Percentiles rank a stretch among this genome's conserved stretches.
phyloP scores from a whole-genome alignment of 2,113 vertebrate genomes.

The Elgaria multicarinata region DNA sequence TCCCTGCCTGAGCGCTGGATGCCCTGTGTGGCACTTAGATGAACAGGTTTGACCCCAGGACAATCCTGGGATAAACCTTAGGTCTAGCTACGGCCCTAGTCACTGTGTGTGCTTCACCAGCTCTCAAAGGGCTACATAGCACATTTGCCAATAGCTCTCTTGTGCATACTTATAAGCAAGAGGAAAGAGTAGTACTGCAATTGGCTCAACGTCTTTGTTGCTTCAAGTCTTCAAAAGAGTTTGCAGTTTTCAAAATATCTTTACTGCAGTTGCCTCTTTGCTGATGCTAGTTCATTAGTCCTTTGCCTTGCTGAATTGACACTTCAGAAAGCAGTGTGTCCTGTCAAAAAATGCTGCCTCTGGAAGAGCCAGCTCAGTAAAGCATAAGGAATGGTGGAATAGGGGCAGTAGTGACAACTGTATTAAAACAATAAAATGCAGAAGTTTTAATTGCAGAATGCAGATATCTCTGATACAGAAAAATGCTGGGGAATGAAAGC shows the following conservation, averaged over 20 bases:
- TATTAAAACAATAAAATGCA: not conserved
- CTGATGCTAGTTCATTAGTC: constrained; percentile 41
- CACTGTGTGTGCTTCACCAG: not conserved
- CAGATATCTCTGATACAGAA: not conserved
- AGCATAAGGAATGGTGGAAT: constrained; percentile 3
- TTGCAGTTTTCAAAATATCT: constrained; percentile 32
- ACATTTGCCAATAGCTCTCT: not conserved
- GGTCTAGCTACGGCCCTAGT: too few relatives aligned
- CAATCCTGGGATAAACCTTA: too few relatives aligned
- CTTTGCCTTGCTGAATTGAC: constrained; percentile 39
- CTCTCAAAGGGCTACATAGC: not conserved
- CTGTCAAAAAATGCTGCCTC: constrained; percentile 31
- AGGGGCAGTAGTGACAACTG: not conserved
- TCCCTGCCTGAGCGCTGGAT: too few relatives aligned
- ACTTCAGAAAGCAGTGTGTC: constrained; percentile 20
- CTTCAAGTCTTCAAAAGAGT: constrained; percentile 18
- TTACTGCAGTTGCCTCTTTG: constrained; percentile 30
- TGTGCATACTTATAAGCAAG: not conserved
- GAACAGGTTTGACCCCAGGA: too few relatives aligned
- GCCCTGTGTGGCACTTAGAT: too few relatives aligned
- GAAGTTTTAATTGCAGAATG: not conserved
- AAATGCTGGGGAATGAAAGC: not conserved
- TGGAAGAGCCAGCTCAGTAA: constrained; percentile 13
- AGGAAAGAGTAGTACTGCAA: not conserved
- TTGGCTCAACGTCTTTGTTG: not conserved